Evolutionary conservation across 2,888 invertebrate genomes (phyloP).

Genomic region (Oscheius sp.): DNA sequence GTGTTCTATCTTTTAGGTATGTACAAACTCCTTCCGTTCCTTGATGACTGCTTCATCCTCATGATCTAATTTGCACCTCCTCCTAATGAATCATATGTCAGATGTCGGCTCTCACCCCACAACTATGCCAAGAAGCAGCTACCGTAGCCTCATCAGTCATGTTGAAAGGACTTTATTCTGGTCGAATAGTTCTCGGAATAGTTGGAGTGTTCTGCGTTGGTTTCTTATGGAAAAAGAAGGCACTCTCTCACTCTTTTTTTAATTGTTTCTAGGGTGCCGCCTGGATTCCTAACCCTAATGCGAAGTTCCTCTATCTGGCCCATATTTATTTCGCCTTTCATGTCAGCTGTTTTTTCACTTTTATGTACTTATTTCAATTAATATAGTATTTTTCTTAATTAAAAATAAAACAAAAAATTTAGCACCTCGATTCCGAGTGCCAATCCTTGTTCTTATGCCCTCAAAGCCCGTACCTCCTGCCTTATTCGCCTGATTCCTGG

Average conservation of each 20-base stretch:
- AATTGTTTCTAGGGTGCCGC: not conserved
- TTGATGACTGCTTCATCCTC: too few relatives aligned
- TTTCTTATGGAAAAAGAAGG: not conserved
- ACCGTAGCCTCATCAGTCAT: constrained; percentile 1
- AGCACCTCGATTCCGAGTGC: not conserved
- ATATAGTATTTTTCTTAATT: not conserved
- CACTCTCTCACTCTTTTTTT: not conserved
- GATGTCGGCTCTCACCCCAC: constrained; percentile 1
- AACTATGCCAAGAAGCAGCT: not conserved
- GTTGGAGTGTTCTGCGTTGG: not conserved
- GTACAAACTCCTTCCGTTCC: too few relatives aligned
- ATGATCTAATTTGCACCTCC: too few relatives aligned
- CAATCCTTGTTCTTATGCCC: not conserved
- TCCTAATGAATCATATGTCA: too few relatives aligned
- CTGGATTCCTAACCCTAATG: constrained; percentile 5
- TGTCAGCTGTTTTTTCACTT: not conserved
- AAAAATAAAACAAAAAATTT: not conserved
- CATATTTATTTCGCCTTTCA: not conserved
- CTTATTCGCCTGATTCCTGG: not conserved
- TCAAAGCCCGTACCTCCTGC: constrained; percentile 3
- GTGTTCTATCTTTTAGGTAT: too few relatives aligned
- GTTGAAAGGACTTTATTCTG: not conserved
- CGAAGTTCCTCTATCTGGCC: not conserved
- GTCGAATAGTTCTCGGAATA: not conserved
- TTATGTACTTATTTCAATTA: not conserved